phyloP scores from a whole-genome alignment of 2,113 vertebrate genomes.

The Aegotheles bennettii region DNA sequence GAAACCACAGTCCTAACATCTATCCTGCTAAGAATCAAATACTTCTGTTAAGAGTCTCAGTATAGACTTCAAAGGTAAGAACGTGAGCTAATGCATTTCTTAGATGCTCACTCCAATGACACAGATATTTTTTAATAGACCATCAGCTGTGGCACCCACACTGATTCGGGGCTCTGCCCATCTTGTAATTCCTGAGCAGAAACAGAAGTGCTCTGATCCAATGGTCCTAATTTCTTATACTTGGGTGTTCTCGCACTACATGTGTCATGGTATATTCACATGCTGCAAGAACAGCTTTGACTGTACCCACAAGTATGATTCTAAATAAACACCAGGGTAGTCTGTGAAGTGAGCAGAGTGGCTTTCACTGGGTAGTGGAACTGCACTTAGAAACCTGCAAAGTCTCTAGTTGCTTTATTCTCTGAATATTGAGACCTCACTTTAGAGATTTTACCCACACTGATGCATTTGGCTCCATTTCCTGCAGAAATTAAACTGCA shows the following conservation, averaged over 20 bases:
- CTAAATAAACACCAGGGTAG: background rate
- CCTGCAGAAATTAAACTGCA: slow-evolving; percentile 5
- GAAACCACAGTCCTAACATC: background rate
- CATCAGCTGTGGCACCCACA: background rate
- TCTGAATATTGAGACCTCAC: background rate
- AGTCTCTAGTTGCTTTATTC: background rate
- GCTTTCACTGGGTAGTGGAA: background rate
- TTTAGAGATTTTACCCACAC: background rate
- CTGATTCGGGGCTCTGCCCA: background rate
- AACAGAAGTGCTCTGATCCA: background rate
- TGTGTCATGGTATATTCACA: background rate
- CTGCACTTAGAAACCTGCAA: background rate
- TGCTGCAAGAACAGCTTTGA: background rate
- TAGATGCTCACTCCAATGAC: background rate
- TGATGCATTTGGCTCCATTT: background rate
- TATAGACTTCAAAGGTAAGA: background rate
- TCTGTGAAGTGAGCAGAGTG: background rate
- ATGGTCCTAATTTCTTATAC: background rate
- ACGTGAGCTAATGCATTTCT: background rate
- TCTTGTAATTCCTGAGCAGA: background rate
- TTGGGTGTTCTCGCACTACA: background rate
- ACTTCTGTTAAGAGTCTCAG: background rate
- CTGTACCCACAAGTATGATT: background rate
- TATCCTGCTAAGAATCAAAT: background rate
- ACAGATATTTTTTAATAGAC: background rate